Base-by-base conservation (phyloP, 2,888 invertebrate genomes). In the Ceratothoa steindachneri region DNA sequence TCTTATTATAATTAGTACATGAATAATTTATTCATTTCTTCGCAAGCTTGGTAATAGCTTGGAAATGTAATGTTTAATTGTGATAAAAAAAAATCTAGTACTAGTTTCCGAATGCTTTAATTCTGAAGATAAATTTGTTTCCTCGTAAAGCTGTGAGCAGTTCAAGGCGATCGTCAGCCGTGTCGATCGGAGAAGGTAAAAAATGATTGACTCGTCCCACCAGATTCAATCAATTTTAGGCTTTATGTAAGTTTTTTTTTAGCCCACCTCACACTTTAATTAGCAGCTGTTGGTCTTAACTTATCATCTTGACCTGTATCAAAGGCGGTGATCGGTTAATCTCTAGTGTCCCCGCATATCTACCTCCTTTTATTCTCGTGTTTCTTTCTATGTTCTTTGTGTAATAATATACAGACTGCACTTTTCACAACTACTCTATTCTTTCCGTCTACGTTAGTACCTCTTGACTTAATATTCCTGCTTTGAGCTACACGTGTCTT, bases 121-220 rank as follows among this genome's bases (percentile, higher is more conserved):
- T 41, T 41, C 15, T 41, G 41, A 41, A 15, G 41, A 5, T 41
- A 41, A 41, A 41, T 19, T 30, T 27, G 24, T 66, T 60, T 41
- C 41, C 53, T 55, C 53, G 53, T 28, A 27, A 67, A 73, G 73
- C 73, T 71, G 73, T 73, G 72, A 72, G 75, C 71, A 71, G 77
- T 41, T 77, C 77, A 28, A 67, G 77, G 15, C 73, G 77, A n/a
- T 71, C 77, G n/a, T 77, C 77, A 28, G 71, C 73, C 19, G 77
- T 73, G 71, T 77, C 77, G 73, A 71, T 77, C 55, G 73, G 73
- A 73, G 77, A 77, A 77, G 77, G 77, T 77, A 77, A 77, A 73
- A 73, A 67, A 65, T 77, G 77, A 73, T 77, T 70, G 72, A 65
- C 73, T 64, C 55, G 68, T 64, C 65, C 67, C 68, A 41, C 75